Evolutionary conservation across 2,113 vertebrate species (phyloP), one percentile per base, ranked within the genome.

Genomic region (Calypte anna): DNA sequence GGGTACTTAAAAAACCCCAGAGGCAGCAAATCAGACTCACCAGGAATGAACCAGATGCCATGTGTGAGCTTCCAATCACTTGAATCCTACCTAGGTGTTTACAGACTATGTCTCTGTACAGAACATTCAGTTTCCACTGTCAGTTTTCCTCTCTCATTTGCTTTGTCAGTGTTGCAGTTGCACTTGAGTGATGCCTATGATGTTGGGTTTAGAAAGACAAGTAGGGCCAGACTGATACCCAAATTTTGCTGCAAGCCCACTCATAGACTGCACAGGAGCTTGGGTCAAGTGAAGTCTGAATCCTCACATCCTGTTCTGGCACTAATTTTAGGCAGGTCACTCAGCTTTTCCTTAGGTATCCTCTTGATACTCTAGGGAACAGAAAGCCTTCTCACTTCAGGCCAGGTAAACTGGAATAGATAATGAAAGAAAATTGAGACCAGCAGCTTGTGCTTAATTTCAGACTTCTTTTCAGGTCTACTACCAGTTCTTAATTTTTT

Each of bases 391-490:
- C 33, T 61, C 62, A 64, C 46, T 51, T 83, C 58, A 38, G 57
- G 15, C 22, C 43, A 54, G 63, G 64, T 40, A 82, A 88, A 20
- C n/a, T 70, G 20, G 9, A 28, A 54, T 17, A 82, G 27, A 50
- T 91, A 85, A 82, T 2, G 17, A 68, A 33, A 87, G 33, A 89
- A 84, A 89, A 76, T 1, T 58, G 33, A 85, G 36, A 85, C 73
- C 22, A 92, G 48, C 28, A 88, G 43, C 30, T 50, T 48, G 17
- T 43, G 31, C 55, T 83, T 94, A 43, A 77, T 69, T 88, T 86
- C 43, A 72, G 43, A 18, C 33, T 95, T 86, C 64, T 81, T 33
- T 94, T 86, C 40, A 82, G 82, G 36, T 90, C 93, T 89, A 85
- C 76, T 59, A 79, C 46, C 50, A 64, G 21, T 25, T 61, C 21